Conservation (phyloP, 1,140 invertebrate genomes). For the Gonatopus flavifemur region DNA sequence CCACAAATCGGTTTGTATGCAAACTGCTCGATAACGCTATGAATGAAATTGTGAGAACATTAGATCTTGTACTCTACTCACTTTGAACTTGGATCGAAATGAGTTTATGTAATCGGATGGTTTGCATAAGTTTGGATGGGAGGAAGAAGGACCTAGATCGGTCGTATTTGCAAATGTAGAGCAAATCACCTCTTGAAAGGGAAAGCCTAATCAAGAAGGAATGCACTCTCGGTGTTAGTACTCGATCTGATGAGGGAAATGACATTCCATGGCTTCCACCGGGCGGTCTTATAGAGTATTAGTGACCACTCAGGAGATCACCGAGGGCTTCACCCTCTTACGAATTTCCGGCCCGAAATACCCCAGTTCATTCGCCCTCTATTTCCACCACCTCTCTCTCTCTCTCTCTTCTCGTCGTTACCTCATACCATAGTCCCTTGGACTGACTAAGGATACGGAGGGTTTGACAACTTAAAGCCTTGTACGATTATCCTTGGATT, state of each 20-base stretch:
- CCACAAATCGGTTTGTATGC: too few species aligned
- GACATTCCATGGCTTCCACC: constrained; percentile 42
- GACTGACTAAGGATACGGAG: constrained; percentile 35
- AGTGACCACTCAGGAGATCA: constrained; percentile 54
- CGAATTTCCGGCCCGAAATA: constrained; percentile 40
- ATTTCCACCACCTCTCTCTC: constrained; percentile 18
- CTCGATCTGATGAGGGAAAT: constrained; percentile 34
- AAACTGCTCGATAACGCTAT: too few species aligned
- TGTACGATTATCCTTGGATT: constrained; percentile 24
- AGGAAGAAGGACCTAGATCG: too few species aligned
- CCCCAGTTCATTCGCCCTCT: constrained; percentile 26
- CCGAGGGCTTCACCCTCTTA: constrained; percentile 40
- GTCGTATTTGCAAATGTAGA: constrained; percentile 36
- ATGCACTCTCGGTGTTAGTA: constrained; percentile 48
- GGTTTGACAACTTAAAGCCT: constrained; percentile 34
- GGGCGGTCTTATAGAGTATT: constrained; percentile 52
- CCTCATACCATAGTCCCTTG: constrained; percentile 29
- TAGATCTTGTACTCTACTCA: too few species aligned
- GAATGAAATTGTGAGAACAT: too few species aligned
- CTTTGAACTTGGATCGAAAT: too few species aligned
- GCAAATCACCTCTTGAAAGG: constrained; percentile 36
- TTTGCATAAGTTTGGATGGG: too few species aligned
- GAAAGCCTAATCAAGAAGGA: constrained; percentile 50
- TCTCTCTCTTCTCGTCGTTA: constrained; percentile 27
- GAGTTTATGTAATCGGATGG: too few species aligned